A percentile compares a stretch with the other conserved stretches of the same genome.
These are phyloP conservation scores for Hirundichthys speculiger DNA, from an alignment of 2,113 vertebrate species.

Conservation along the genomic window DNA sequence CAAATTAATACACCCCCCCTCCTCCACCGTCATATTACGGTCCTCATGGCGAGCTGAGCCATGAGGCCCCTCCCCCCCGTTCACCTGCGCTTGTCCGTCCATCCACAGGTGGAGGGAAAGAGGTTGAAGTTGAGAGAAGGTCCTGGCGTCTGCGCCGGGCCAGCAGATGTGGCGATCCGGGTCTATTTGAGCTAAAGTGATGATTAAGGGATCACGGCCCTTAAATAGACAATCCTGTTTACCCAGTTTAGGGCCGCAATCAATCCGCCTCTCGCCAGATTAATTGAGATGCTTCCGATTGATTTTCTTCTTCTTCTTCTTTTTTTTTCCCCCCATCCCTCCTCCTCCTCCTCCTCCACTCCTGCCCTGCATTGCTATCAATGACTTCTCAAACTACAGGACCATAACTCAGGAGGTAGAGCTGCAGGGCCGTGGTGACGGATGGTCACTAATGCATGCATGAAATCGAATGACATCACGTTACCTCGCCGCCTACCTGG, in stretches of 20 bases:
- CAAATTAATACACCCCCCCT: constrained; percentile 9
- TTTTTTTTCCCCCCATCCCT: too few species aligned
- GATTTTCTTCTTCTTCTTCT: constrained; percentile 70
- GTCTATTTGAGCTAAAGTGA: constrained; percentile 78
- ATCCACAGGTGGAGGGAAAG: constrained; percentile 48
- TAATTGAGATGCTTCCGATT: constrained; percentile 85
- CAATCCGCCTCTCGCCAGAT: constrained; percentile 84
- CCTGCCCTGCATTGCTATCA: constrained; percentile 60
- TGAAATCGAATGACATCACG: constrained; percentile 38
- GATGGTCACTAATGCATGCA: constrained; percentile 20
- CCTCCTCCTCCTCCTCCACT: constrained; percentile 44
- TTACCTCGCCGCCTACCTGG: constrained; percentile 1
- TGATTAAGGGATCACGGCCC: constrained; percentile 86
- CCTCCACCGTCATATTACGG: constrained; percentile 37
- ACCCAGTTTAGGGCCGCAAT: constrained; percentile 85
- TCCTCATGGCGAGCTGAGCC: constrained; percentile 52
- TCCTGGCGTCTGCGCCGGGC: constrained; percentile 63
- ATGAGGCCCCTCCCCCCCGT: constrained; percentile 54
- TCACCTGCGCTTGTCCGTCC: constrained; percentile 51
- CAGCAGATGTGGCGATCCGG: constrained; percentile 70
- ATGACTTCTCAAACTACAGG: constrained; percentile 66
- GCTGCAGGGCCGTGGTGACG: constrained; percentile 31
- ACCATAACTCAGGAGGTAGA: constrained; percentile 61
- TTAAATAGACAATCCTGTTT: constrained; percentile 84
- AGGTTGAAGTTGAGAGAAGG: constrained; percentile 47